phyloP scores from a whole-genome alignment of 2,797 vertebrate species.

The Lacerta viridis region DNA sequence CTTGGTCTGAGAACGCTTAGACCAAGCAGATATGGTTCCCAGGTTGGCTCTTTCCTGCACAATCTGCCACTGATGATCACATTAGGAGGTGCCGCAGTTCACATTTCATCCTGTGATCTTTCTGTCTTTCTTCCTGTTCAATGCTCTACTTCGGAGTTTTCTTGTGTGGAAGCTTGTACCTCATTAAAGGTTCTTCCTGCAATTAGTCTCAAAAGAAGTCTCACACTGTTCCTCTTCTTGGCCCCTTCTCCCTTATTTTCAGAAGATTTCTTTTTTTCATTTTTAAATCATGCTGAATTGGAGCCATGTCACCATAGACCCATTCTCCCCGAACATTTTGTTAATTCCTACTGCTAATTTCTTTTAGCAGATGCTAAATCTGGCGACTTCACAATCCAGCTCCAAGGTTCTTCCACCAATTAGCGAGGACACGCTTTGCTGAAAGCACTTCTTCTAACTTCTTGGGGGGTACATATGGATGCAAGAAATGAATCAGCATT shows the following conservation, averaged over 20 bases:
- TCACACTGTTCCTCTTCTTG: conserved; percentile 1
- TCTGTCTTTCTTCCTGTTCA: conserved; percentile 16
- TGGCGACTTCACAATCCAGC: not conserved
- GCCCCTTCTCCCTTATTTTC: not conserved
- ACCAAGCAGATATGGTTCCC: not conserved
- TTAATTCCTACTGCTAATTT: conserved; percentile 7
- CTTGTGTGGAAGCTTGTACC: not conserved
- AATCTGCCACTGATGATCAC: not conserved
- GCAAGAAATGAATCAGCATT: not conserved
- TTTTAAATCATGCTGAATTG: not conserved
- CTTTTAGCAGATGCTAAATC: not conserved
- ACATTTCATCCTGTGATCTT: conserved; percentile 23
- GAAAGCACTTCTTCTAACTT: not conserved
- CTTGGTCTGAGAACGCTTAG: not conserved
- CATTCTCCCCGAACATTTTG: conserved; percentile 1
- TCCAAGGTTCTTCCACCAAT: not conserved
- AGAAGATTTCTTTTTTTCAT: too few relatives aligned
- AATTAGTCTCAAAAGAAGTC: conserved; percentile 10
- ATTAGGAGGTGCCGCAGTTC: not conserved
- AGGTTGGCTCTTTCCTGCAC: not conserved
- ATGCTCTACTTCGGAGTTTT: not conserved
- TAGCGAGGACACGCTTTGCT: not conserved
- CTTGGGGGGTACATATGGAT: not conserved
- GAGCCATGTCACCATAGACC: not conserved
- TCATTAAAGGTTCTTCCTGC: conserved; percentile 25